A percentile compares a stretch with the other conserved stretches of the same genome.
These are phyloP conservation scores for Austrofundulus limnaeus DNA, from an alignment of 2,113 vertebrate species.

Conservation along the genomic window DNA sequence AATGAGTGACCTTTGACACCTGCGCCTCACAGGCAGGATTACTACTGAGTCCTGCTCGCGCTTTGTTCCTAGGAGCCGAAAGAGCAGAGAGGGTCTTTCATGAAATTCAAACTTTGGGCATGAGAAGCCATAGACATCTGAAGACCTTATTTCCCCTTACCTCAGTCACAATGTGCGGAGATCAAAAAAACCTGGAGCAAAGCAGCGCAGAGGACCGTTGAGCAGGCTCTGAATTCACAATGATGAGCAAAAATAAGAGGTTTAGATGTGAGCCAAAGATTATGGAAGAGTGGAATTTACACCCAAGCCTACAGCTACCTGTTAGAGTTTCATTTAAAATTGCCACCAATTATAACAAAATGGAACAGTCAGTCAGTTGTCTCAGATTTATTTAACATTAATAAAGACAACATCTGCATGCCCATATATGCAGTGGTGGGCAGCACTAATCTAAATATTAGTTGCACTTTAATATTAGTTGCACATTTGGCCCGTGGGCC, in stretches of 20 bases:
- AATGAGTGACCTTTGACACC: conserved; percentile 73
- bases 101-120: conserved; percentile 79
- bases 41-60: conserved; percentile 69
- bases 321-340: no score
- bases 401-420: no score
- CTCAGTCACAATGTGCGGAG: conserved; percentile 61
- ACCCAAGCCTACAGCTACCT: no score
- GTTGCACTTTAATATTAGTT: no score
- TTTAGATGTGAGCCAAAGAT: conserved; percentile 53
- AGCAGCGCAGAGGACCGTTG: conserved; percentile 52
- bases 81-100: conserved; percentile 74
- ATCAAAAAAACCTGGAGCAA: conserved; percentile 74
- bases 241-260: conserved; percentile 60
- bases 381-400: no score
- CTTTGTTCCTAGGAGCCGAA: conserved; percentile 74
- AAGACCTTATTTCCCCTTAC: conserved; percentile 70
- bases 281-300: conserved; percentile 53
- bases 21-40: conserved; percentile 79
- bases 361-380: no score
- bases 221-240: conserved; percentile 62
- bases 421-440: no score
- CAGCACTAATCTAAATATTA: no score
- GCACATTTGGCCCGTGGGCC: no score
- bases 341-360: no score
- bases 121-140: conserved; percentile 72